These are phyloP conservation scores for Trematomus loennbergii DNA, from an alignment of 2,113 vertebrate species.

Conservation along the genomic window DNA sequence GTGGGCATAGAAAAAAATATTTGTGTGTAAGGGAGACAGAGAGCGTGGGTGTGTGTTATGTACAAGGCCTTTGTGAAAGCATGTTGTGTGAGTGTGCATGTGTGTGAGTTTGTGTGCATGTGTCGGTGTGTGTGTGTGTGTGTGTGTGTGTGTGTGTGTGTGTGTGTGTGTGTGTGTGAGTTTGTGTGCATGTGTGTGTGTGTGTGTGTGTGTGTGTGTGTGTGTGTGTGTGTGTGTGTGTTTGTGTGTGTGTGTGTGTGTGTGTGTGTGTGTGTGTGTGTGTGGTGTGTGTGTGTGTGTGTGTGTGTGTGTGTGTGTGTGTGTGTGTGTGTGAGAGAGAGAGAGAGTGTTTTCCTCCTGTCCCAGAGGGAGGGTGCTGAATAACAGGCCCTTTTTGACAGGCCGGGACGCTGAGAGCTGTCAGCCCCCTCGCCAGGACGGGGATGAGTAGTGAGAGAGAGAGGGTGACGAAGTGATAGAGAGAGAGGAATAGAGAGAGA, in stretches of 20 bases:
- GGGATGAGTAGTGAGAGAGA: constrained; percentile 81
- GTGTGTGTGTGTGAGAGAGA: too few species aligned
- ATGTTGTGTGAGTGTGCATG: constrained; percentile 53
- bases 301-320: constrained; percentile 30
- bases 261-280: constrained; percentile 21
- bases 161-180: constrained; percentile 27
- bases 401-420: constrained; percentile 92
- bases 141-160: constrained; percentile 23
- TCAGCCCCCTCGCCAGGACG: constrained; percentile 88
- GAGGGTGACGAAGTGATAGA: constrained; percentile 45
- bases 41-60: constrained; percentile 63
- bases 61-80: constrained; percentile 67
- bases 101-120: constrained; percentile 2
- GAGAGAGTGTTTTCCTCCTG: constrained; percentile 57
- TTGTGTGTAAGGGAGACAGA: constrained; percentile 32
- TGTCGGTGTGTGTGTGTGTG: constrained; percentile 31
- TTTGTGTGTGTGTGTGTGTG: not conserved
- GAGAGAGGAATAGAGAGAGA: constrained; percentile 14
- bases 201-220: constrained; percentile 18
- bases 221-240: constrained; percentile 40
- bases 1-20: constrained; percentile 60
- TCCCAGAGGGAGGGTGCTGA: constrained; percentile 86
- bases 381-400: constrained; percentile 92
- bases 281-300: constrained; percentile 21
- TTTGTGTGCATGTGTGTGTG: constrained; percentile 23